Evolutionary conservation across 2,113 vertebrate species (phyloP).

Genomic region (Apeltes quadracus): DNA sequence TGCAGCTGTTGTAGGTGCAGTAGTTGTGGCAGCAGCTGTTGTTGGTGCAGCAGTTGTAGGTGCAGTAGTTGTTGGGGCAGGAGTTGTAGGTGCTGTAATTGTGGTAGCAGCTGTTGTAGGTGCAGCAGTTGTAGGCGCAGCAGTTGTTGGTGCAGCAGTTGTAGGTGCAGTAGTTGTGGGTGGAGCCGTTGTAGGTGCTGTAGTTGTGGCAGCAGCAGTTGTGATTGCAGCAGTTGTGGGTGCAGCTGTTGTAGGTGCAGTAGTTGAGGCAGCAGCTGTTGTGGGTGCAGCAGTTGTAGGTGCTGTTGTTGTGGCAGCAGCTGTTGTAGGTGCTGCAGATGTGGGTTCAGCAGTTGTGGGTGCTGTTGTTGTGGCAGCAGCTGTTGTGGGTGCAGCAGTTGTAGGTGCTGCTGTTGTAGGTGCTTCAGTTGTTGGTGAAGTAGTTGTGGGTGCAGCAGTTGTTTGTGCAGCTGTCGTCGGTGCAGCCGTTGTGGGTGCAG

Average conservation of each 20-base stretch:
- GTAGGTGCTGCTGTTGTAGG: background rate
- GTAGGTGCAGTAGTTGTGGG: background rate
- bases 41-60: background rate
- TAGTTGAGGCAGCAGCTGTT: background rate
- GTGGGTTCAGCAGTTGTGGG: background rate
- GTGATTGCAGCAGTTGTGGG: background rate
- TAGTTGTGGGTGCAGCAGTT: background rate
- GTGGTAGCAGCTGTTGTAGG: background rate
- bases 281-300: background rate
- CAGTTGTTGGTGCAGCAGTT: background rate
- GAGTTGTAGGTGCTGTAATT: background rate
- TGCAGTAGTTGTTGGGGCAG: background rate
- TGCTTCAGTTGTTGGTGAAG: too few relatives aligned
- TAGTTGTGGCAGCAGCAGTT: background rate
- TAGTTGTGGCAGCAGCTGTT: background rate
- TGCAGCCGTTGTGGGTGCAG: background rate
- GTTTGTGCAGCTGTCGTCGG: background rate
- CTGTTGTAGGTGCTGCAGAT: background rate
- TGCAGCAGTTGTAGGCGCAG: background rate
- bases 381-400: background rate
- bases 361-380: background rate
- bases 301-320: background rate
- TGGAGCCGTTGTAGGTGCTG: background rate
- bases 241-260: background rate
- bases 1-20: background rate